These are phyloP conservation scores for Andrena bucephala DNA, from an alignment of 2,888 invertebrate species.

Conservation along the genomic window DNA sequence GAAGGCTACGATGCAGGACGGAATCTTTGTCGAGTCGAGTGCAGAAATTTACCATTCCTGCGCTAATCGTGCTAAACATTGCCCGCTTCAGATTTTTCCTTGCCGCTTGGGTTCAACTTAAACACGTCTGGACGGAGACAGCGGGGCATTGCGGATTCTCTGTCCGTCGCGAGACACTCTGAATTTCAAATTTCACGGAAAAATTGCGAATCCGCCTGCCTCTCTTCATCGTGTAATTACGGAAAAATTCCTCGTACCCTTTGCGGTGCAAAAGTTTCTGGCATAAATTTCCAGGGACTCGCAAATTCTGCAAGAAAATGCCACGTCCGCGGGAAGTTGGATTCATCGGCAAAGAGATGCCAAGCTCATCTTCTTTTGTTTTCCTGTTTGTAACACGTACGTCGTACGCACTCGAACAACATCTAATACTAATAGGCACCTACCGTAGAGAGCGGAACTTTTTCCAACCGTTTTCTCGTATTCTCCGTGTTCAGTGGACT, in stretches of 20 bases:
- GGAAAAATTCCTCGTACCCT: conserved; percentile 16
- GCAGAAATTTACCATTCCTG: neutral
- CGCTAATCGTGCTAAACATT: neutral
- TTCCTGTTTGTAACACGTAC: conserved; percentile 5
- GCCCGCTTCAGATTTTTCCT: neutral
- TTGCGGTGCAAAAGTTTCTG: conserved; percentile 1
- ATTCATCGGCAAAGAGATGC: neutral
- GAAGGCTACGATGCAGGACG: neutral
- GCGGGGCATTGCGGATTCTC: neutral
- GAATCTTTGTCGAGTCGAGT: neutral
- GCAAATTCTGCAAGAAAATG: neutral
- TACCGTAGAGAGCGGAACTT: neutral
- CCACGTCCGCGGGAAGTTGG: neutral
- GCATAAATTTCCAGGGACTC: conserved; percentile 5
- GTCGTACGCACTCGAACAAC: conserved; percentile 1
- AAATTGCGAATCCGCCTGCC: neutral
- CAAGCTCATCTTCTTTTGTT: neutral
- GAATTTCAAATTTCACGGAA: neutral
- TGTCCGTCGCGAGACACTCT: neutral
- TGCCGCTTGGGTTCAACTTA: neutral
- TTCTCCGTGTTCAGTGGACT: no score
- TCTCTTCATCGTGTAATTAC: conserved; percentile 21
- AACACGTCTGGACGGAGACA: neutral
- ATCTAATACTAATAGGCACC: neutral
- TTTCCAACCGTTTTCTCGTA: neutral